Base-by-base conservation (phyloP, 2,888 invertebrate genomes). In the Alcis repandata region DNA sequence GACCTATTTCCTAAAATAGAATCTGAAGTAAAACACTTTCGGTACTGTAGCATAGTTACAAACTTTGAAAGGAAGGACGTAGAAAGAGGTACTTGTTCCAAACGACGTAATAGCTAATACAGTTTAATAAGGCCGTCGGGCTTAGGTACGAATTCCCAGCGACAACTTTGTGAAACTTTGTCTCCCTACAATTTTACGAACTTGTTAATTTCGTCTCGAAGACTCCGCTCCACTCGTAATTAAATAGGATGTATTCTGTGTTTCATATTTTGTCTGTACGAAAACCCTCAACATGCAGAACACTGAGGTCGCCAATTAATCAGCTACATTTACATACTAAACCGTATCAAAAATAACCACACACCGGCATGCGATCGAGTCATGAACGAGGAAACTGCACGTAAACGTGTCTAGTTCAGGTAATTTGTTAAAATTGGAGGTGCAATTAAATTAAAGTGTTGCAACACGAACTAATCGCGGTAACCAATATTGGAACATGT, bases 351-450 rank as follows among this genome's bases (percentile, higher is more conserved):
- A 48, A 51, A 36, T 59, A 56, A 56, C 49, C 22, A 19, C 19
- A 43, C 19, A 19, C 20, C 19, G 40, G 33, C 65, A 65, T 65
- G 65, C 65, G 45, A 65, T 65, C 36, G 20, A 51, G 59, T 33
- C 56, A 52, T 60, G 56, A 57, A 51, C 56, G 43, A 52, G 65
- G 56, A 60, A 64, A 56, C 43, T 45, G 38, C 45, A 22, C 36
- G 17, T 51, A 43, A 41, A 59, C 59, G 56, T 56, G 59, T 38
- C 20, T 59, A 49, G 38, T 27, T 38, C 19, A 43, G 33, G 19
- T 54, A 48, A 27, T 43, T 51, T 20, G 38, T 27, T 59, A 45
- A 52, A 22, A 58, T 46, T 48, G 33, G 10, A 43, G 32, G 33
- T 56, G 51, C 27, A 59, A 59, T 56, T 59, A 64, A 59, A 59